Evolutionary conservation across 2,113 vertebrate genomes (phyloP).

Genomic region (Rhinolophus ferrumequinum): DNA sequence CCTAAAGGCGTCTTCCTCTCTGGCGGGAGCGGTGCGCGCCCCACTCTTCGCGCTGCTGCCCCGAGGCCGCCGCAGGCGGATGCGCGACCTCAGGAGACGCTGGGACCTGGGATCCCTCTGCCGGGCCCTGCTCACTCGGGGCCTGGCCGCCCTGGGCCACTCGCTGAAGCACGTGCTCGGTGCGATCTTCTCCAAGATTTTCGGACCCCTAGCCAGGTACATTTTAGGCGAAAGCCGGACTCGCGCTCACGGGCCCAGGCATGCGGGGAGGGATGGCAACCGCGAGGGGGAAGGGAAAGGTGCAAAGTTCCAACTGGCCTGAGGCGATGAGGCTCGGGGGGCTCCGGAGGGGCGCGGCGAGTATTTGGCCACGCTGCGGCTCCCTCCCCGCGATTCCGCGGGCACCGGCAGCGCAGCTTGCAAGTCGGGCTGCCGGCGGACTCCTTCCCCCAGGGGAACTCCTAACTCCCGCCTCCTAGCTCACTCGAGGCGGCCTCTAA

Average conservation of each 20-base stretch:
- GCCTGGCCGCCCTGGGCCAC: constrained; percentile 80
- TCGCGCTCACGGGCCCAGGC: not conserved
- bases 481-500: not conserved
- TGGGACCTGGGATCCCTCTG: constrained; percentile 82
- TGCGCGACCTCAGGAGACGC: constrained; percentile 80
- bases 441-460: not conserved
- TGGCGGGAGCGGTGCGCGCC: constrained; percentile 67
- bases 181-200: constrained; percentile 79
- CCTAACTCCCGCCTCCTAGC: not conserved
- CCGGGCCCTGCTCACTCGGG: constrained; percentile 80
- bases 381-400: not conserved
- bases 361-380: constrained; percentile 18
- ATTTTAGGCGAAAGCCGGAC: constrained; percentile 22
- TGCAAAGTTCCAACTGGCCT: constrained; percentile 65
- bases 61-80: constrained; percentile 79
- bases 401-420: not conserved
- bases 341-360: not conserved
- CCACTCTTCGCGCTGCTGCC: constrained; percentile 71
- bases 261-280: not conserved
- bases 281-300: not conserved
- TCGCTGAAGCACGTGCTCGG: constrained; percentile 80
- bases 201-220: constrained; percentile 78
- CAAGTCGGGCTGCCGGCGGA: not conserved
- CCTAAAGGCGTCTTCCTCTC: constrained; percentile 70
- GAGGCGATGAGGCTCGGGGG: not conserved